phyloP scores from a whole-genome alignment of 1,140 invertebrate species.

The Nephotettix cincticeps region DNA sequence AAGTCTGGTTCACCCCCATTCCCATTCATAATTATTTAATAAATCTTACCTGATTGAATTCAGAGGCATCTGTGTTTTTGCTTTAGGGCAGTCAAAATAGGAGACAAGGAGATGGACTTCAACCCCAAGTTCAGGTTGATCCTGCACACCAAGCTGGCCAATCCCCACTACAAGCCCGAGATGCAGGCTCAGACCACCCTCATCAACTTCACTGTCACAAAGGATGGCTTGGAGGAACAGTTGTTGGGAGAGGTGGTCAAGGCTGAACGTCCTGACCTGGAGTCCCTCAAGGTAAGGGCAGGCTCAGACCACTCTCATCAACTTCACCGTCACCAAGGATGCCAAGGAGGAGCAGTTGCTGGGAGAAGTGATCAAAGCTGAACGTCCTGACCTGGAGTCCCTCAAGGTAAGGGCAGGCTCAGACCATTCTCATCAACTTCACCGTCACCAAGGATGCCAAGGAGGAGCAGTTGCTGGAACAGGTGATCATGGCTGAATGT shows the following conservation, averaged over 20 bases:
- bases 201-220: slow-evolving; percentile 94
- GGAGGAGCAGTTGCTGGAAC: slow-evolving; percentile 90
- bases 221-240: slow-evolving; percentile 91
- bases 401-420: slow-evolving; percentile 79
- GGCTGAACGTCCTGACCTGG: slow-evolving; percentile 88
- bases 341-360: slow-evolving; percentile 91
- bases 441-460: slow-evolving; percentile 90
- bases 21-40: too few species aligned
- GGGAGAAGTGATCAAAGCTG: slow-evolving; percentile 90
- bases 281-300: slow-evolving; percentile 73
- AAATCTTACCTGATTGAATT: too few species aligned
- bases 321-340: slow-evolving; percentile 92
- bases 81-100: slow-evolving; percentile 71
- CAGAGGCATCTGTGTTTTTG: slow-evolving; percentile 21
- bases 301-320: slow-evolving; percentile 92
- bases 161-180: slow-evolving; percentile 95
- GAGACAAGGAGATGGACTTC: slow-evolving; percentile 90
- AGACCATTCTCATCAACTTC: slow-evolving; percentile 93
- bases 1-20: too few species aligned
- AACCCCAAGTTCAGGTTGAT: slow-evolving; percentile 82
- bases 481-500: slow-evolving; percentile 90
- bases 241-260: slow-evolving; percentile 91
- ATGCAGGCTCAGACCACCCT: slow-evolving; percentile 95
- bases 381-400: slow-evolving; percentile 87
- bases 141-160: slow-evolving; percentile 90